Percentiles rank a stretch among this genome's conserved stretches.
Conservation (phyloP, 2,797 vertebrate species). For the Liasis olivaceus region DNA sequence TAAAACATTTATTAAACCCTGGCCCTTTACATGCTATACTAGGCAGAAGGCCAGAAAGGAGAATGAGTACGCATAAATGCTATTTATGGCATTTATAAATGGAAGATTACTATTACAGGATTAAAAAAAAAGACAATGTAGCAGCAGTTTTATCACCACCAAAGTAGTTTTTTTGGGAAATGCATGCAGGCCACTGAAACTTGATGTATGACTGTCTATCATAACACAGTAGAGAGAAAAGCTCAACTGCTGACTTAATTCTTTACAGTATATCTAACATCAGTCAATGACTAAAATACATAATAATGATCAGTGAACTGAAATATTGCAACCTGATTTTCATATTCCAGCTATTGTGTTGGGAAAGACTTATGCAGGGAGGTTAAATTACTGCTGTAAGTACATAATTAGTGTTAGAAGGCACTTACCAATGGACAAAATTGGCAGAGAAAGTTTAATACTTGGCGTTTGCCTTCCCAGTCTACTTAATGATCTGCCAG, state of each 20-base stretch:
- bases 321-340: background rate
- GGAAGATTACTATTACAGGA: background rate
- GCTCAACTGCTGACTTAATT: background rate
- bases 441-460: background rate
- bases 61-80: background rate
- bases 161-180: background rate
- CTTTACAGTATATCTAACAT: background rate
- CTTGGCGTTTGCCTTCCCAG: background rate
- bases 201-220: background rate
- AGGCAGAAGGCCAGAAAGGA: background rate
- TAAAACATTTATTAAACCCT: background rate
- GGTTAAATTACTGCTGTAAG: background rate
- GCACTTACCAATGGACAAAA: conserved; percentile 46
- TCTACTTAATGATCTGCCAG: background rate
- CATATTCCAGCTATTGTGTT: background rate
- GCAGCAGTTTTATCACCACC: background rate
- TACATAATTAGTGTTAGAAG: background rate
- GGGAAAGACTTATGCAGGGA: background rate
- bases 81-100: too few relatives aligned
- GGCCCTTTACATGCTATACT: background rate
- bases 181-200: background rate
- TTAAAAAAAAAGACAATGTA: background rate
- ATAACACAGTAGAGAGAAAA: background rate
- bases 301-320: background rate
- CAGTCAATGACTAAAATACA: background rate